Evolutionary conservation across 2,113 vertebrate genomes (phyloP).

Genomic region (Cynopterus brachyotis): DNA sequence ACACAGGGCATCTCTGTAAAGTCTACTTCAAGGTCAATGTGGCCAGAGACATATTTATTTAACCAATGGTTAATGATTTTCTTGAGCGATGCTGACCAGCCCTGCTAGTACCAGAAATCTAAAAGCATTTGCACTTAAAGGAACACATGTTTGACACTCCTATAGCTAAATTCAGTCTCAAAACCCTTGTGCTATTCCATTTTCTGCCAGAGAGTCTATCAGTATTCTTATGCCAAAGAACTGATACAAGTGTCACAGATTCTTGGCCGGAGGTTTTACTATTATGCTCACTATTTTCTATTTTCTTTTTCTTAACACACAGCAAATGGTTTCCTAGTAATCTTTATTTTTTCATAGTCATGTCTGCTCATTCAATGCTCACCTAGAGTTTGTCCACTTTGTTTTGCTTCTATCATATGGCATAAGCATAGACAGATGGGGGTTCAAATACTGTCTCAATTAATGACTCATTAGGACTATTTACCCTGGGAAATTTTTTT

Average conservation of each 20-base stretch:
- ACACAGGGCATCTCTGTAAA: not conserved
- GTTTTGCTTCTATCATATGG: not conserved
- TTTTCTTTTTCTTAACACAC: not conserved
- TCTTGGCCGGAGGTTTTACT: not conserved
- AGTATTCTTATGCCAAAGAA: not conserved
- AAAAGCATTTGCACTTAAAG: constrained; percentile 41
- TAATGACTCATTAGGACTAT: not conserved
- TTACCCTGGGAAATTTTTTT: not conserved
- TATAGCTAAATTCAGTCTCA: not conserved
- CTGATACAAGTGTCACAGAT: not conserved
- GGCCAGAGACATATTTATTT: constrained; percentile 5
- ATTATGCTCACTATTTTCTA: not conserved
- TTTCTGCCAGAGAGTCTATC: not conserved
- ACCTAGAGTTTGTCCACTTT: not conserved
- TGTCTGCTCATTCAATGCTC: not conserved
- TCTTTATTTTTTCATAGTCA: not conserved
- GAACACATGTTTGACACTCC: not conserved
- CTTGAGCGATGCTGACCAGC: not conserved
- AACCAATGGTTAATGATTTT: not conserved
- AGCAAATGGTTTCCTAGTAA: not conserved
- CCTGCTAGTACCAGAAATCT: not conserved
- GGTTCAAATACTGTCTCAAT: not conserved
- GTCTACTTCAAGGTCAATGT: not conserved
- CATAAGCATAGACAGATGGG: not conserved
- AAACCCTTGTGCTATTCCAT: not conserved